A percentile compares a stretch with the other conserved stretches of the same genome.
Conservation (phyloP, 1,140 invertebrate genomes). For the Palaemon carinicauda region DNA sequence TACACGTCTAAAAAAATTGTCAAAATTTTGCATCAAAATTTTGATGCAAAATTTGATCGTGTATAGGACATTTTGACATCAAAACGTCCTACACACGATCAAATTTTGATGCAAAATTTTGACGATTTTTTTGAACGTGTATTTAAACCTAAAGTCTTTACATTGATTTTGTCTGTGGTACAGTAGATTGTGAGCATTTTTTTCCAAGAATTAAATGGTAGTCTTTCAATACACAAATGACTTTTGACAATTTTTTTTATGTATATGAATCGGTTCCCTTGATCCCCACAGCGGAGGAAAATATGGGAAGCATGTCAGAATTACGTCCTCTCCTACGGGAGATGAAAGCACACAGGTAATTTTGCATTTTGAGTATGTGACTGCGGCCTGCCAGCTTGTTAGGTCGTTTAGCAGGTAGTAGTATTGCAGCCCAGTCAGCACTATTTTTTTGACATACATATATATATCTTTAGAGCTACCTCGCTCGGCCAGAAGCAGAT, state of each 20-base stretch:
- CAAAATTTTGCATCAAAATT: no score
- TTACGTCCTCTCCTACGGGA: slow-evolving; percentile 57
- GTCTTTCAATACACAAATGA: neutral
- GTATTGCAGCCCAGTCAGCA: slow-evolving; percentile 45
- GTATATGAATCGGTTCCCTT: slow-evolving; percentile 42
- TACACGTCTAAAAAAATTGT: no score
- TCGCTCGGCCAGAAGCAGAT: neutral
- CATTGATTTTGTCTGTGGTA: neutral
- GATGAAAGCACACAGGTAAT: slow-evolving; percentile 57
- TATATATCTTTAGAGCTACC: neutral
- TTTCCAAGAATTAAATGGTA: slow-evolving; percentile 1
- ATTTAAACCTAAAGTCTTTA: no score
- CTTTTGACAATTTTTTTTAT: slow-evolving; percentile 13
- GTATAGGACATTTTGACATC: no score
- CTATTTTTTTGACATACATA: neutral
- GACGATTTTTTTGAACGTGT: no score
- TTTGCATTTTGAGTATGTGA: slow-evolving; percentile 19
- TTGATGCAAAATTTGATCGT: no score
- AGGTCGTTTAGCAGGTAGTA: slow-evolving; percentile 32
- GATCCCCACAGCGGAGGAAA: slow-evolving; percentile 49
- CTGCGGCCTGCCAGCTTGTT: slow-evolving; percentile 55
- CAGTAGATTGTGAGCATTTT: neutral
- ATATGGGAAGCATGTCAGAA: slow-evolving; percentile 60
- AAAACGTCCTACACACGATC: no score
- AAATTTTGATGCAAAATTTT: no score